These are phyloP conservation scores for Lithosia quadra DNA, from an alignment of 2,888 invertebrate genomes.

Conservation along the genomic window DNA sequence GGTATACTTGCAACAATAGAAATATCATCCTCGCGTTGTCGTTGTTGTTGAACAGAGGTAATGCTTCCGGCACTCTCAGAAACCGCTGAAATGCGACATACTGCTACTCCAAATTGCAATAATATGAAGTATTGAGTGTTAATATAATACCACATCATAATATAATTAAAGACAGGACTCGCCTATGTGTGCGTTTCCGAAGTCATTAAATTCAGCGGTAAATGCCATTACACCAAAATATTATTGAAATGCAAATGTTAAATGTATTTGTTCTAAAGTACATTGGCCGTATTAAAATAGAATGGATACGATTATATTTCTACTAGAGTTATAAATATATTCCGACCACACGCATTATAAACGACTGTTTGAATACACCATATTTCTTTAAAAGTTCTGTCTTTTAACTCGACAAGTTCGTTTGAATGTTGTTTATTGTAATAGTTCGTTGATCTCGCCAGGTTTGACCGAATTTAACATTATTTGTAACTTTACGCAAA, in stretches of 20 bases:
- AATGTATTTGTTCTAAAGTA: conserved; percentile 11
- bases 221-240: not conserved
- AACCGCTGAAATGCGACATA: not conserved
- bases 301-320: conserved; percentile 28
- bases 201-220: not conserved
- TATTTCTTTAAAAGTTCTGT: conserved; percentile 32
- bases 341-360: conserved; percentile 26
- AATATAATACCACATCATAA: not conserved
- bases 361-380: conserved; percentile 27
- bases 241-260: conserved; percentile 4
- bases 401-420: conserved; percentile 18
- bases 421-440: conserved; percentile 6
- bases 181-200: not conserved
- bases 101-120: not conserved
- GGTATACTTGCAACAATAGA: too few relatives aligned
- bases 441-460: not conserved
- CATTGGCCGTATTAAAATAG: conserved; percentile 36
- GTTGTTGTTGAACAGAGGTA: too few relatives aligned
- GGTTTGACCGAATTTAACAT: not conserved
- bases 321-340: conserved; percentile 36
- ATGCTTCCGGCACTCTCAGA: too few relatives aligned
- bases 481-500: not conserved
- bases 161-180: too few relatives aligned
- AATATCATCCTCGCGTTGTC: too few relatives aligned
- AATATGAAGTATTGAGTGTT: too few relatives aligned